Evolutionary conservation across 2,888 invertebrate genomes (phyloP).

Genomic region (Chymomyza procnemis): DNA sequence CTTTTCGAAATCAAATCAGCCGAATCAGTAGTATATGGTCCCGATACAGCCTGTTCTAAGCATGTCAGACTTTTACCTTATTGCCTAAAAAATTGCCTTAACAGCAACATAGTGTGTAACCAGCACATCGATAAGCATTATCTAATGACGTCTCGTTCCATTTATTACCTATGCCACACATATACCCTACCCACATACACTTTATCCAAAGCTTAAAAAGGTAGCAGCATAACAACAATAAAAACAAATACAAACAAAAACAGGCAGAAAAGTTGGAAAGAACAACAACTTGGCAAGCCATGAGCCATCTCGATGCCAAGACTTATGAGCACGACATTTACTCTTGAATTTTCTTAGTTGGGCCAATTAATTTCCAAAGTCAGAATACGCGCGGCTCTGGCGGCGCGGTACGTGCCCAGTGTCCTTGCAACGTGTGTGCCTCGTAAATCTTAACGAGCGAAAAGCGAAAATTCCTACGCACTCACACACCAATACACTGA

Average conservation of each 20-base stretch:
- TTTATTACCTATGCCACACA: no score
- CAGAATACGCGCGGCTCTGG: slow-evolving; percentile 49
- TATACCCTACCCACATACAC: no score
- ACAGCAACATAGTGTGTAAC: no score
- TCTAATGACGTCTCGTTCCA: no score
- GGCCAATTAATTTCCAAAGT: slow-evolving; percentile 75
- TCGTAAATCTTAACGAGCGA: slow-evolving; percentile 72
- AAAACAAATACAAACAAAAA: slow-evolving; percentile 10
- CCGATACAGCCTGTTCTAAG: no score
- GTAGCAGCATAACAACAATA: neutral
- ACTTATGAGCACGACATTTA: slow-evolving; percentile 68
- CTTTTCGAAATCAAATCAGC: no score
- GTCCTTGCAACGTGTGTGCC: slow-evolving; percentile 33
- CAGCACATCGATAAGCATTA: no score
- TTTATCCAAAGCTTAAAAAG: neutral
- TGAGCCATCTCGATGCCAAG: slow-evolving; percentile 47
- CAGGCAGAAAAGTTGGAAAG: slow-evolving; percentile 20
- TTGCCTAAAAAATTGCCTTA: no score
- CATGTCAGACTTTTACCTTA: no score
- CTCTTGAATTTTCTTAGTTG: slow-evolving; percentile 72
- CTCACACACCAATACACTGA: no score
- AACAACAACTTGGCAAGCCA: slow-evolving; percentile 15
- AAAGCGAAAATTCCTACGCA: slow-evolving; percentile 70
- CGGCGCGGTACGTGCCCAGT: slow-evolving; percentile 42
- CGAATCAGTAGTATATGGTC: no score